phyloP scores from a whole-genome alignment of 2,113 vertebrate species.

The Sciurus niger region DNA sequence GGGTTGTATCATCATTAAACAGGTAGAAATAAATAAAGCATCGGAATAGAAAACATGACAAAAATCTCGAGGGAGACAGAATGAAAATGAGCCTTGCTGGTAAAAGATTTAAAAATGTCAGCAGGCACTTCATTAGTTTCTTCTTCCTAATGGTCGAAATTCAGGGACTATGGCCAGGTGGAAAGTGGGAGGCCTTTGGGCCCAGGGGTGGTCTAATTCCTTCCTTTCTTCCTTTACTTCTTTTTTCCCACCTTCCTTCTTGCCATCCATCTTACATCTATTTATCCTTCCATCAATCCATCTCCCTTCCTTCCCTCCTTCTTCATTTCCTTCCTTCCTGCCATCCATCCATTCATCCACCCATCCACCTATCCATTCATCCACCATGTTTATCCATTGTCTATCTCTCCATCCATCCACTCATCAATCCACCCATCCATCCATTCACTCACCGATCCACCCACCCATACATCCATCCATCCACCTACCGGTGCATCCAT shows the following conservation, averaged over 20 bases:
- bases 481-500: no score
- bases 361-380: no score
- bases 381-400: no score
- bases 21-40: constrained; percentile 53
- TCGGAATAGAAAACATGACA: background rate
- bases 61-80: background rate
- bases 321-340: no score
- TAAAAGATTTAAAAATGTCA: background rate
- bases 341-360: no score
- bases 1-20: constrained; percentile 64
- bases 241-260: accelerated
- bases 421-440: no score
- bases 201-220: background rate
- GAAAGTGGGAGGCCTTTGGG: background rate
- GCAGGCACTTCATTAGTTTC: constrained; percentile 41
- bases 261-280: no score
- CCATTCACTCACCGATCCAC: no score
- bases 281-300: no score
- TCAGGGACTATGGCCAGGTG: background rate
- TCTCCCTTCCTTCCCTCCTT: no score
- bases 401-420: no score
- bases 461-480: no score
- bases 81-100: background rate
- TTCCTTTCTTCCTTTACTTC: accelerated
- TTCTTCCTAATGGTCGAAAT: background rate